Evolutionary conservation across 2,888 invertebrate species (phyloP), one percentile per base, ranked within the genome.

Genomic region (Buathra laborator): DNA sequence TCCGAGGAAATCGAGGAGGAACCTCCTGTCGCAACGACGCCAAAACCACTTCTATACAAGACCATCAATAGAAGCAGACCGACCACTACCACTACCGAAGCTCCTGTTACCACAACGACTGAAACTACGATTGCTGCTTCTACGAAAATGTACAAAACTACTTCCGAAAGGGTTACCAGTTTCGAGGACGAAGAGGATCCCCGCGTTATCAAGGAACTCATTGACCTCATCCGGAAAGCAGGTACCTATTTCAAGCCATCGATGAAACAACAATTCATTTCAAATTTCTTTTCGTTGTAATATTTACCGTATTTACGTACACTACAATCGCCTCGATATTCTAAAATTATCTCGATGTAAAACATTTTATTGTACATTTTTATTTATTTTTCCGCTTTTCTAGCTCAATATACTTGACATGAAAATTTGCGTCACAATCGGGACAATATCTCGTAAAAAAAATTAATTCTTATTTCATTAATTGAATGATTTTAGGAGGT

Each of bases 141-240:
- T 9, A 80, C 87, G 24, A 86, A 32, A 56, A 62, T 71, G 14
- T 81, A 86, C 53, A 86, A 86, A 62, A 89, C 89, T 6, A 88
- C 89, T 0, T 74, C 76, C 6, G 84, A 82, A 5, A 78, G 82
- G 72, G 71, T 84, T 19, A 72, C 75, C 76, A 68, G 74, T 75
- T 91, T 92, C 16, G 95, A 95, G 79, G 94, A 95, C 14, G 96
- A 96, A 74, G 96, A 97, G 93, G 97, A 97, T 91, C 97, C 97
- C 0, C 95, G 94, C 92, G 97, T 97, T 0, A 96, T 98, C 80
- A 98, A 98, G 91, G 98, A 98, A 92, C 94, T 98, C 5, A 96
- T 98, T 72, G 97, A 97, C 87, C 95, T 98, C 2, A 98, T 98
- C 87, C 97, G 96, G 92, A 97, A 97, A 96, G 97, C 97, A 81